These are phyloP conservation scores for Drosophila cognata DNA, from an alignment of 2,888 invertebrate genomes.

Conservation along the genomic window DNA sequence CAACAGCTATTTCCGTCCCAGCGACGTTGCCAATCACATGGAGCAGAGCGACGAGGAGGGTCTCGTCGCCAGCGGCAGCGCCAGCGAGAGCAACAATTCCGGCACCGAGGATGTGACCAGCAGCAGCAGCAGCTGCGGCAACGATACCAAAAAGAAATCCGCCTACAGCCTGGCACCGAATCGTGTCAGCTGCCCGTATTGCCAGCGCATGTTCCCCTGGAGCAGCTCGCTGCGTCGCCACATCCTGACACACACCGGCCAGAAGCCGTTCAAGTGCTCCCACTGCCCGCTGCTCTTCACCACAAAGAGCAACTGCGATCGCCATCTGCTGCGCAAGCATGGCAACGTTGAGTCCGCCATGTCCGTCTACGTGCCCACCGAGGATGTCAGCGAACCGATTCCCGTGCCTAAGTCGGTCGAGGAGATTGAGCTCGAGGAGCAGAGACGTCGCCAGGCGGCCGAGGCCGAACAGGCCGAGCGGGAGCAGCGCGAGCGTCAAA, in stretches of 20 bases:
- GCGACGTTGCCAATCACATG: slow-evolving; percentile 84
- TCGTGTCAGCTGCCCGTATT: slow-evolving; percentile 96
- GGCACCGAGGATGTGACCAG: slow-evolving; percentile 90
- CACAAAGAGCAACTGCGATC: slow-evolving; percentile 98
- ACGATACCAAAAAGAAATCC: slow-evolving; percentile 92
- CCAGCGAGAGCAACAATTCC: slow-evolving; percentile 93
- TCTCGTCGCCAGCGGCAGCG: slow-evolving; percentile 90
- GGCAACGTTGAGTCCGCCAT: slow-evolving; percentile 86
- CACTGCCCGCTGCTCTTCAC: slow-evolving; percentile 97
- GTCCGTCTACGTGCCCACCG: slow-evolving; percentile 85
- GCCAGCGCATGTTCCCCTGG: slow-evolving; percentile 98
- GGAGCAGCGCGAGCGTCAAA: slow-evolving; percentile 51
- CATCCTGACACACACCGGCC: slow-evolving; percentile 96
- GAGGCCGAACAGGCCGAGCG: slow-evolving; percentile 63
- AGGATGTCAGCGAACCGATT: slow-evolving; percentile 84
- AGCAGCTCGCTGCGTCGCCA: slow-evolving; percentile 97
- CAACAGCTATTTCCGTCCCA: slow-evolving; percentile 88
- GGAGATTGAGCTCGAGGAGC: slow-evolving; percentile 83
- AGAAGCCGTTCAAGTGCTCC: slow-evolving; percentile 98
- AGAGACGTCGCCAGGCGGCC: slow-evolving; percentile 74
- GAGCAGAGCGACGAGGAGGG: slow-evolving; percentile 89
- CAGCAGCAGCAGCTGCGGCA: slow-evolving; percentile 55
- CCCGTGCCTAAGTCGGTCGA: slow-evolving; percentile 83
- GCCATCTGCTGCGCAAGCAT: slow-evolving; percentile 95
- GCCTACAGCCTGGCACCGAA: slow-evolving; percentile 98